These are phyloP conservation scores for Xenopus tropicalis DNA, from an alignment of 2,113 vertebrate genomes.

Conservation along the genomic window UCB_Xtro_10.0 CM004448.2:42624001-42624500, in stretches of 20 bases:
- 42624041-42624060: no score
- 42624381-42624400: constrained; percentile 75
- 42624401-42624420: constrained; percentile 70
- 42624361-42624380: constrained; percentile 72
- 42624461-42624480: constrained; percentile 61
- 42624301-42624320: constrained; percentile 81
- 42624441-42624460: constrained; percentile 42
- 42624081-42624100: no score
- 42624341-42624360: constrained; percentile 77
- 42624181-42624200: constrained; percentile 47
- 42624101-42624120: no score
- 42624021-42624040: no score
- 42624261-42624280: constrained; percentile 78
- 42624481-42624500: constrained; percentile 67
- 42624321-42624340: constrained; percentile 64
- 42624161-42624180: no score
- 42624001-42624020: no score
- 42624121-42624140: no score
- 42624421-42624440: constrained; percentile 58
- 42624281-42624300: constrained; percentile 76
- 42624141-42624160: no score
- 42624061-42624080: no score
- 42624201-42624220: constrained; percentile 55
- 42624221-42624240: constrained; percentile 61
- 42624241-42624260: constrained; percentile 79